A percentile compares a stretch with the other conserved stretches of the same genome.
Conservation (phyloP, 2,113 vertebrate species). For the Channa argus region DNA sequence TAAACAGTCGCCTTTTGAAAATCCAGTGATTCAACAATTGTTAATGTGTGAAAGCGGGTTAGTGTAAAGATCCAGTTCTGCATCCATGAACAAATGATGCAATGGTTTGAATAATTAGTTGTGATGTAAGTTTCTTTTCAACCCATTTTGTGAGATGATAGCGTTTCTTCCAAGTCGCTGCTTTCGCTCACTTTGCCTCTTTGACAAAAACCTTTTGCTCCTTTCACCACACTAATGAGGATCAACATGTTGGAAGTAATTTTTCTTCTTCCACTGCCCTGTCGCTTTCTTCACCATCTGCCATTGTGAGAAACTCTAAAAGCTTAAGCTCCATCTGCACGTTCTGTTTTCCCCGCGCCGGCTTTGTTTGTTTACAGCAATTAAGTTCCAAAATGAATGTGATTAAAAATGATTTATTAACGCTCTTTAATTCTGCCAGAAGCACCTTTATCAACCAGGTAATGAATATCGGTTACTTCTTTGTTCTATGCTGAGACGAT, state of each 20-base stretch:
- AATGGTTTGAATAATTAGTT: too few relatives aligned
- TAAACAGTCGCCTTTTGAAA: neutral
- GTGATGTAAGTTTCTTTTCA: neutral
- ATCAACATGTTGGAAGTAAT: constrained; percentile 55
- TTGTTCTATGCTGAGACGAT: neutral
- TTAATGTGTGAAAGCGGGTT: neutral
- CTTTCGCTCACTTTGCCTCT: constrained; percentile 29
- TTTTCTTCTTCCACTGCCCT: constrained; percentile 14
- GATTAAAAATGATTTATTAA: constrained; percentile 1
- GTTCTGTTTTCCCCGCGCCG: neutral
- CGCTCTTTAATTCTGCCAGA: neutral
- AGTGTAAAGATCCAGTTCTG: too few relatives aligned
- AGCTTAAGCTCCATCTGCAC: constrained; percentile 67
- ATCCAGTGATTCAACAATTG: constrained; percentile 1
- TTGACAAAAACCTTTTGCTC: constrained; percentile 5
- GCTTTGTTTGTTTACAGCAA: constrained; percentile 60
- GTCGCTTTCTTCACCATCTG: constrained; percentile 67
- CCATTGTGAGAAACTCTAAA: constrained; percentile 46
- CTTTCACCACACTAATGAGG: constrained; percentile 3
- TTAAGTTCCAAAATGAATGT: constrained; percentile 23
- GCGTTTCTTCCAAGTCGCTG: neutral
- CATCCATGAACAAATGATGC: too few relatives aligned
- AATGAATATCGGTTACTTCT: constrained; percentile 12
- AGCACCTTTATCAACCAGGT: neutral
- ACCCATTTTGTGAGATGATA: neutral